Percentiles rank a stretch among this genome's conserved stretches.
Evolutionary conservation across 2,888 invertebrate species (phyloP).

Genomic region (Agriopis marginaria): DNA sequence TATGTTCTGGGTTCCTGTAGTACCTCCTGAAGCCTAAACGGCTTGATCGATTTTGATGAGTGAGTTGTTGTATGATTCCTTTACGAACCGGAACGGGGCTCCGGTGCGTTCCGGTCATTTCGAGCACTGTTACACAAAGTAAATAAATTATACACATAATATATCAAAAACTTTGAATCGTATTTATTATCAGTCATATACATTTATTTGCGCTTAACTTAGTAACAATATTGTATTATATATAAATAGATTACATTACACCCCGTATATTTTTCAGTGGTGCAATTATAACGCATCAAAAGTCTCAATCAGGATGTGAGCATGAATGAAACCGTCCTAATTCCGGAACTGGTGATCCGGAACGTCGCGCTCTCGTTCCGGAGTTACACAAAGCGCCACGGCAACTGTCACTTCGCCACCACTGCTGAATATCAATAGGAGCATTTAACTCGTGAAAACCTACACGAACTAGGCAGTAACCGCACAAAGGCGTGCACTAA

Average conservation of each 20-base stretch:
- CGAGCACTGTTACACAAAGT: too few relatives aligned
- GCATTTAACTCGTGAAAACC: constrained; percentile 18
- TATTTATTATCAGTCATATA: too few relatives aligned
- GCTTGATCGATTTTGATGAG: too few relatives aligned
- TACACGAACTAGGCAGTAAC: neutral
- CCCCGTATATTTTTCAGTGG: neutral
- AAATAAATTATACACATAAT: too few relatives aligned
- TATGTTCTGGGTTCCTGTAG: too few relatives aligned
- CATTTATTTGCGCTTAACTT: too few relatives aligned
- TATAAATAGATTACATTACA: neutral
- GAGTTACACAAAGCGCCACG: constrained; percentile 60
- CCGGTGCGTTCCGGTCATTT: too few relatives aligned
- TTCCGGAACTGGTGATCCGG: constrained; percentile 66
- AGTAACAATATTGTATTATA: too few relatives aligned
- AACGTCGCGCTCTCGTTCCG: constrained; percentile 66
- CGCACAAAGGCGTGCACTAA: neutral
- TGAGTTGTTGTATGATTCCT: too few relatives aligned
- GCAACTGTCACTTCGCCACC: constrained; percentile 57
- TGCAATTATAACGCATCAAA: constrained; percentile 43
- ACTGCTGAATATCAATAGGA: constrained; percentile 25
- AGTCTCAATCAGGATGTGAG: constrained; percentile 60
- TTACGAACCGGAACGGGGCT: too few relatives aligned
- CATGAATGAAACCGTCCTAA: constrained; percentile 65
- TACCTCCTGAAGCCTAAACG: too few relatives aligned
- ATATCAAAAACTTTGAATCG: too few relatives aligned